Evolutionary conservation across 2,113 vertebrate species (phyloP), one percentile per base, ranked within the genome.

Genomic region (Perccottus glenii): DNA sequence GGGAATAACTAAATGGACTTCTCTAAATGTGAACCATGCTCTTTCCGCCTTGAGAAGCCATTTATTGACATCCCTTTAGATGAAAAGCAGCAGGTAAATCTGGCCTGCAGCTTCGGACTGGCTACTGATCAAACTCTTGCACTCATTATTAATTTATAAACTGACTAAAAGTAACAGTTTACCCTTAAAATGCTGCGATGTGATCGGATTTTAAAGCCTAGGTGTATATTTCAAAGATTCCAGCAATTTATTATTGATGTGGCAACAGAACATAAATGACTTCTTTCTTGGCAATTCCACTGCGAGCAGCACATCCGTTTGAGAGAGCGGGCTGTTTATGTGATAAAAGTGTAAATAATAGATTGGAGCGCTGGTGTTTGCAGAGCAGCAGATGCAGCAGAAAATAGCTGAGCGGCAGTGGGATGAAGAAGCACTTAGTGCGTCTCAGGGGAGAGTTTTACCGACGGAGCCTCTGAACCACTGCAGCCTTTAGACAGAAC

Each of bases 1-100:
- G 51, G 51, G 51, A 53, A 53, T 53, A 53, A 35, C 27, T 33
- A 55, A 55, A 55, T 55, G 52, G 52, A 55, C 33, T 55, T 55
- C n/a, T 55, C 52, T 38, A 55, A 55, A 55, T 55, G 52, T n/a
- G 14, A 55, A 15, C 52, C 33, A 27, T 0, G 51, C 51, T 35
- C 11, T 35, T 53, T 53, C 32, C 32, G 11, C 32, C 32, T 53
- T 5, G 32, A 53, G 32, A 53, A 35, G 51, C 32, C 51, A 35
- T 35, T 53, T 53, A 53, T 53, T 53, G 51, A 53, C 51, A 53
- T 35, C 27, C 27, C 51, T 35, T 53, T n/a, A 53, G 51, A 53
- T 3, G 32, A 40, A 53, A 53, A 53, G 11, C 49, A 51, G 49
- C 27, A 5, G 51, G 51, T 53, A 53, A 53, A 53, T 53, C 51